Base-by-base conservation (phyloP, 1,140 invertebrate genomes). In the Stenopsyche tienmushanensis region DNA sequence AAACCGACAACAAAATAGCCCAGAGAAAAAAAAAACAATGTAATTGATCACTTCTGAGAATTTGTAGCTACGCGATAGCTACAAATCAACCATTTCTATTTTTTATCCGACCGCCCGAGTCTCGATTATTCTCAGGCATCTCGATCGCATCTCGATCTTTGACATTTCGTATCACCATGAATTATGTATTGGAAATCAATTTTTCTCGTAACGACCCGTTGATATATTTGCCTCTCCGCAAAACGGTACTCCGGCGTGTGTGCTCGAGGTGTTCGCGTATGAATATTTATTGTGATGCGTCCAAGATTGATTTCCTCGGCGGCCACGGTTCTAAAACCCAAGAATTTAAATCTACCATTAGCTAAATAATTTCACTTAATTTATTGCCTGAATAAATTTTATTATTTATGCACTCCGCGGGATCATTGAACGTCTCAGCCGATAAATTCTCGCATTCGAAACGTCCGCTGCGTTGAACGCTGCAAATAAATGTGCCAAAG, bases 11-110 rank as follows among this genome's bases (percentile, higher is more conserved):
- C 39, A 54, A 54, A 54, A 54, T 54, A 25, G 10, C 26, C 26
- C n/a, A n/a, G n/a, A n/a, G n/a, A n/a, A 25, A 34, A 54, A 54
- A 54, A 54, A 54, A 29, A 54, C 52, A 34, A 34, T 25, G 52
- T 54, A 54, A 54, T 54, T 54, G 52, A 54, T 54, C 52, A 54
- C 52, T 54, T 54, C 52, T 54, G 52, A 54, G 52, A 54, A 54
- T 54, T 54, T 54, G 52, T 54, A 54, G 25, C 52, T 18, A 29
- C 39, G 52, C 39, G 52, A 54, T 54, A 34, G 52, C 52, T 54
- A 54, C 52, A 54, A 54, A 54, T 54, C 52, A 54, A 54, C 10
- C 24, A 29, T n/a, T 52, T 54, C 25, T n/a, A 18, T 34, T 54
- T 54, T 54, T 54, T 54, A 34, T 34, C 52, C 17, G 3, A 44